Base-by-base conservation (phyloP, 1,140 invertebrate species). In the Drosophila bifasciata region DNA sequence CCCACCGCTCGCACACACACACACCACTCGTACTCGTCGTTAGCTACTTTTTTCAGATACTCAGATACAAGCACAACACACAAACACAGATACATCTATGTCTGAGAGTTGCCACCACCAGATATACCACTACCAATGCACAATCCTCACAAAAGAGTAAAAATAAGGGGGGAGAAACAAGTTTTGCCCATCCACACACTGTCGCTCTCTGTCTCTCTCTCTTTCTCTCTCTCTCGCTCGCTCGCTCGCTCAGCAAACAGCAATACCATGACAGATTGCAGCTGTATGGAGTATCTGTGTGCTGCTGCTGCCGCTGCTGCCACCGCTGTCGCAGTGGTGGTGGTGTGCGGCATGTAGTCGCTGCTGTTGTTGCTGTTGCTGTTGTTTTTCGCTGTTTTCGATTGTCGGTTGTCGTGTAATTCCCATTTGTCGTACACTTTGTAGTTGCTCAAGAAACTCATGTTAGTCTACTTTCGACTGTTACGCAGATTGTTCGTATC, bases 391-490 rank as follows among this genome's bases (percentile, higher is more conserved):
- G 83, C 78, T 86, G 83, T 86, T 86, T 88, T 86, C 83, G 83
- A 86, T 86, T 86, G 83, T 86, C 83, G 83, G 83, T 90, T 90
- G 88, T 90, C 88, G 88, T 91, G 89, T 91, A 91, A 91, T 91
- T 91, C 90, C 90, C 89, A 91, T 91, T 91, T 91, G 89, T 91
- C 86, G 89, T 91, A 91, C 89, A 90, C 86, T 91, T 91, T 91
- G 90, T 91, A 91, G 79, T 91, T 91, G 89, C 89, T 89, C 89
- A 91, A 90, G 83, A 90, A 91, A 91, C 83, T 91, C 88, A 89
- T 91, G 90, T 91, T 91, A 91, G 90, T 91, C 90, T 91, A 91
- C 90, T 91, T 91, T 91, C 90, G 90, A 90, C 90, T 91, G 90
- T 91, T 91, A 90, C 88, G 90, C 90, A 90, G 90, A 89, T 91